These are phyloP conservation scores for Ctena decussata DNA, from an alignment of 2,888 invertebrate species.

Conservation along the genomic window DNA sequence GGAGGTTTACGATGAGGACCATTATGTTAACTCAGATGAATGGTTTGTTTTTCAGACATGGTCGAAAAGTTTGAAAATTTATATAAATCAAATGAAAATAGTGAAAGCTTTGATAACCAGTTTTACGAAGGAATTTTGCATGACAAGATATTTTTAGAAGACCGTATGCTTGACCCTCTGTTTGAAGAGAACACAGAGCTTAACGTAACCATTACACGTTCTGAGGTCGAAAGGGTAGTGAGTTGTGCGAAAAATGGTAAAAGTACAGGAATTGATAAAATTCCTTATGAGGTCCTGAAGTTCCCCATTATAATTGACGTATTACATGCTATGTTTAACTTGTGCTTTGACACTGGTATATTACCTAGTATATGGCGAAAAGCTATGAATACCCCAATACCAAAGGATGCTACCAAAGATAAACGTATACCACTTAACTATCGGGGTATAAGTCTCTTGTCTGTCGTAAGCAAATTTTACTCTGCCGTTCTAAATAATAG, in stretches of 20 bases:
- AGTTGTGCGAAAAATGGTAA: not conserved
- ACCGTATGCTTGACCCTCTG: not conserved
- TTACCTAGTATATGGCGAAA: conserved; percentile 37
- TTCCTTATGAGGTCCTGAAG: conserved; percentile 37
- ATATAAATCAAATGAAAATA: not conserved
- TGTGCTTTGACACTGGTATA: conserved; percentile 30
- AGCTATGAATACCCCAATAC: conserved; percentile 38
- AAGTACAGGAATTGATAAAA: conserved; percentile 23
- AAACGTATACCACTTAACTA: conserved; percentile 51
- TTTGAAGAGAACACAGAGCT: not conserved
- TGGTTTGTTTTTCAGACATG: not conserved
- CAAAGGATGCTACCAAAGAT: conserved; percentile 24
- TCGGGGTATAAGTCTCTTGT: conserved; percentile 46
- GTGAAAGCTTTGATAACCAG: not conserved
- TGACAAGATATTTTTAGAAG: not conserved
- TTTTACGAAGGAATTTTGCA: not conserved
- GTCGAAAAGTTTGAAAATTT: not conserved
- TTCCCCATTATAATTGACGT: conserved; percentile 12
- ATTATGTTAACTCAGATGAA: not conserved
- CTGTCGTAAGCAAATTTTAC: conserved; percentile 47
- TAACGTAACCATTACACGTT: not conserved
- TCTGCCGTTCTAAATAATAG: conserved; percentile 33
- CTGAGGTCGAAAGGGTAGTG: not conserved
- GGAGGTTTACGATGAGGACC: not conserved
- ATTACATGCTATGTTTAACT: conserved; percentile 33